Percentiles rank a stretch among this genome's conserved stretches.
Conservation (phyloP, 2,113 vertebrate genomes). For the Orycteropus afer region DNA sequence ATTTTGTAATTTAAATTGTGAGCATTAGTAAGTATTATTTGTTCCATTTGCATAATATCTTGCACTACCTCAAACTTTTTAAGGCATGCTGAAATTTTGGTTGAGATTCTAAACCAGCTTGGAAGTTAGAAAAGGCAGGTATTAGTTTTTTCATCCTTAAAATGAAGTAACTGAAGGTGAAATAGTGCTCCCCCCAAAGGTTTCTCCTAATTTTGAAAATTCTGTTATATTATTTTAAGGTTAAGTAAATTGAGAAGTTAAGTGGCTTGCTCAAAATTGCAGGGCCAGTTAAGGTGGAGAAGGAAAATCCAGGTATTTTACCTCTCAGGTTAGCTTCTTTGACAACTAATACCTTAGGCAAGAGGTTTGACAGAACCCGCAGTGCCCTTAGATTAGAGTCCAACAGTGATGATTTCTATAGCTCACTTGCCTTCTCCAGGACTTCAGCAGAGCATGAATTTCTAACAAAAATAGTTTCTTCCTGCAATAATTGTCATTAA, state of each 20-base stretch:
- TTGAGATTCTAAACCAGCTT: neutral
- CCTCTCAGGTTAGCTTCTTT: neutral
- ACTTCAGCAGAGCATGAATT: neutral
- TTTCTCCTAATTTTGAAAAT: neutral
- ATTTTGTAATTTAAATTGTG: constrained; percentile 34
- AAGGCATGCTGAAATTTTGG: neutral
- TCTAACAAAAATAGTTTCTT: neutral
- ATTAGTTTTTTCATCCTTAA: neutral
- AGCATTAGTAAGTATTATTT: neutral
- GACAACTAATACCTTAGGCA: neutral
- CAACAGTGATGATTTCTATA: neutral
- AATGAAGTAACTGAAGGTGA: neutral
- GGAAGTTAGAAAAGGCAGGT: neutral
- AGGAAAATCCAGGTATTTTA: neutral
- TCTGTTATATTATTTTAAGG: neutral
- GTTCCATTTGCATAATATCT: neutral
- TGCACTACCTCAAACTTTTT: neutral
- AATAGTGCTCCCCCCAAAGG: neutral
- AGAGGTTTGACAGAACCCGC: neutral
- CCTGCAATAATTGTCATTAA: neutral
- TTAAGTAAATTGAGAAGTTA: neutral
- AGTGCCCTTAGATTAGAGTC: neutral
- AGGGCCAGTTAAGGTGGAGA: neutral
- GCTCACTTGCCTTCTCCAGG: neutral
- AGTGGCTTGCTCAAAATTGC: neutral